A percentile compares a stretch with the other conserved stretches of the same genome.
phyloP scores from a whole-genome alignment of 2,888 invertebrate genomes.

The Drosophila nigricruria region DNA sequence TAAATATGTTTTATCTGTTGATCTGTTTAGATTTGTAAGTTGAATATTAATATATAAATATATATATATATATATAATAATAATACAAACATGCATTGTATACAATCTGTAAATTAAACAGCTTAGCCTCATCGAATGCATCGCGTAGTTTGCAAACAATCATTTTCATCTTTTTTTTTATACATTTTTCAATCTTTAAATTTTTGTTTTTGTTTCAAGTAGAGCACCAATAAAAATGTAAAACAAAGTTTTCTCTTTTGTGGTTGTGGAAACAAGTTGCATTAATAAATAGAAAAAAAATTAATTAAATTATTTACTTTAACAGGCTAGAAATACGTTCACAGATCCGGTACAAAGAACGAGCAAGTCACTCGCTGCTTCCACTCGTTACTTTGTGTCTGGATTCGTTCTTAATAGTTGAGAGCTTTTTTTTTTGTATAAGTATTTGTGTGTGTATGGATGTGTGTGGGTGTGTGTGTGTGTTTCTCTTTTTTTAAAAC shows the following conservation, averaged over 20 bases:
- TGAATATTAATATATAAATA: constrained; percentile 13
- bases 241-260: constrained; percentile 22
- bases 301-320: constrained; percentile 18
- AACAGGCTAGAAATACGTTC: constrained; percentile 53
- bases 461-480: constrained; percentile 14
- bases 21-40: constrained; percentile 20
- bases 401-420: constrained; percentile 34
- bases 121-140: constrained; percentile 65
- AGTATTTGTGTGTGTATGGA: constrained; percentile 30
- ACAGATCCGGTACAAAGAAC: constrained; percentile 15
- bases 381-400: constrained; percentile 2
- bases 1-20: constrained; percentile 65
- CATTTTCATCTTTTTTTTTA: constrained; percentile 3
- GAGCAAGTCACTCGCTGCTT: not conserved
- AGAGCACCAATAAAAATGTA: constrained; percentile 74
- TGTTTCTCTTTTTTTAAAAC: constrained; percentile 67
- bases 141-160: constrained; percentile 31
- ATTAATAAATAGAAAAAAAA: constrained; percentile 46
- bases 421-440: constrained; percentile 35
- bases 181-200: constrained; percentile 29
- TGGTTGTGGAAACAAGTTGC: constrained; percentile 43
- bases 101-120: constrained; percentile 45
- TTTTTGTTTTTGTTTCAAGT: constrained; percentile 36
- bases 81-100: constrained; percentile 37
- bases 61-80: constrained; percentile 25